These are phyloP conservation scores for Chamaea fasciata DNA, from an alignment of 2,113 vertebrate species.

Conservation along the genomic window DNA sequence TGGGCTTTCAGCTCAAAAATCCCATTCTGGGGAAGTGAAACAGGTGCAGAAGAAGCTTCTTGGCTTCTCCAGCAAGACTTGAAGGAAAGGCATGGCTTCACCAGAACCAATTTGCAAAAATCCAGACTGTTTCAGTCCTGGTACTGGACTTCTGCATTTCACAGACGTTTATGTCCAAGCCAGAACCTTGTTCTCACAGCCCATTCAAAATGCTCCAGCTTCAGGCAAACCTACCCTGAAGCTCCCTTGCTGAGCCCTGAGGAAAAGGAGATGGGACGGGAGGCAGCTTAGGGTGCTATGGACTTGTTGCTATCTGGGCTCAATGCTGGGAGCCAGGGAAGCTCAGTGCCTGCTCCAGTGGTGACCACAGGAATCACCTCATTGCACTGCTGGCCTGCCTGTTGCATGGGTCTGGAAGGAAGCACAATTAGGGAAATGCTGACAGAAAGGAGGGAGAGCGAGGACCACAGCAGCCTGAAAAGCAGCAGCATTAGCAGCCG, in stretches of 20 bases:
- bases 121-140: not conserved
- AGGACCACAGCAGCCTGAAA: not conserved
- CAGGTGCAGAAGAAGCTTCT: not conserved
- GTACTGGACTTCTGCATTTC: not conserved
- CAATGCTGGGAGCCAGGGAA: not conserved
- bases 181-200: not conserved
- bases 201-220: not conserved
- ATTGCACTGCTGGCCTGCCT: accelerated
- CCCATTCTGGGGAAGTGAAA: not conserved
- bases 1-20: not conserved
- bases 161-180: not conserved
- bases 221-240: not conserved
- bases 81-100: not conserved
- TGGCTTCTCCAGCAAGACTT: not conserved
- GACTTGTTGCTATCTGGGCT: not conserved
- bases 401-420: accelerated
- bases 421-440: not conserved
- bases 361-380: not conserved
- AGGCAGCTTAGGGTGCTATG: not conserved
- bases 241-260: accelerated
- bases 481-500: not conserved
- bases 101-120: not conserved
- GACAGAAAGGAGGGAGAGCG: not conserved
- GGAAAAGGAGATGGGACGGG: not conserved
- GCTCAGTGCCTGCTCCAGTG: not conserved